These are phyloP conservation scores for Lasioglossum vierecki DNA, from an alignment of 2,888 invertebrate species.

Conservation along the genomic window DNA sequence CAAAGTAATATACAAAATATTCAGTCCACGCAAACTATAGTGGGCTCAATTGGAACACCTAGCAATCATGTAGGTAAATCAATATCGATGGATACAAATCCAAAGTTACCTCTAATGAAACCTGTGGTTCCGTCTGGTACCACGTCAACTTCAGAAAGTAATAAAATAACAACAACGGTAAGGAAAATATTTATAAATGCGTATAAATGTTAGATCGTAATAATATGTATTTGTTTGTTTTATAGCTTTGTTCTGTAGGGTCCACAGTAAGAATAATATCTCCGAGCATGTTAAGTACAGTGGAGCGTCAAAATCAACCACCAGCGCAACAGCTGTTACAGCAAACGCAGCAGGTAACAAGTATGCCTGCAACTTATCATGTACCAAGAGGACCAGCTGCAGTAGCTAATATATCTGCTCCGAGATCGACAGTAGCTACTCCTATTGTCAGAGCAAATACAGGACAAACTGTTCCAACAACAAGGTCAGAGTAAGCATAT, in stretches of 20 bases:
- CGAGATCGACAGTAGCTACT: constrained; percentile 87
- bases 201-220: constrained; percentile 26
- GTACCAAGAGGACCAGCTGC: constrained; percentile 88
- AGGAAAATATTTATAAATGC: not conserved
- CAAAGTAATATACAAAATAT: constrained; percentile 79
- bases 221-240: constrained; percentile 27
- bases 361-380: constrained; percentile 83
- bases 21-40: constrained; percentile 77
- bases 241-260: constrained; percentile 80
- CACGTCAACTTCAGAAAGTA: constrained; percentile 76
- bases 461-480: constrained; percentile 79
- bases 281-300: constrained; percentile 79
- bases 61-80: constrained; percentile 79
- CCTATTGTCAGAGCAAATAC: constrained; percentile 81
- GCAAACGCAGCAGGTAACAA: constrained; percentile 81
- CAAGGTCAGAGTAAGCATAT: constrained; percentile 77
- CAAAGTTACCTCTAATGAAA: constrained; percentile 80
- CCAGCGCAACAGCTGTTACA: constrained; percentile 75
- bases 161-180: constrained; percentile 79
- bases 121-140: constrained; percentile 77
- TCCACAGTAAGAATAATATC: constrained; percentile 81
- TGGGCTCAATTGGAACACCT: constrained; percentile 76
- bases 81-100: constrained; percentile 80
- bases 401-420: constrained; percentile 90
- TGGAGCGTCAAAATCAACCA: constrained; percentile 78